phyloP scores from a whole-genome alignment of 2,113 vertebrate species.

The Pomatorhinus ruficollis region DNA sequence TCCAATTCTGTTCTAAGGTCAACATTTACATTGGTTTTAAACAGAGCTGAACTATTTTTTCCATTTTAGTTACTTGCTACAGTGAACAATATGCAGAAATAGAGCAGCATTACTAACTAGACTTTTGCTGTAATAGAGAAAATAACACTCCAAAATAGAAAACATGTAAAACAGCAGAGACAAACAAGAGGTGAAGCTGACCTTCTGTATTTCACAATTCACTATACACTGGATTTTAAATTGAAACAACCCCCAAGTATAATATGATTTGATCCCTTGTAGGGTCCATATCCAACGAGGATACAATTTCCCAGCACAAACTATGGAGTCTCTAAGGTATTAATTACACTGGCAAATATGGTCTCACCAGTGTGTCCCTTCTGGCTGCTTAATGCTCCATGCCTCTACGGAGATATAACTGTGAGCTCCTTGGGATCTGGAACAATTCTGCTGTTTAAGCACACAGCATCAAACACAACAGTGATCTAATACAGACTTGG shows the following conservation, averaged over 20 bases:
- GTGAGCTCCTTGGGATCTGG: background rate
- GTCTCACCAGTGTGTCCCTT: background rate
- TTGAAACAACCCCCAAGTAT: background rate
- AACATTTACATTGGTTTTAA: background rate
- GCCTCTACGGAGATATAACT: background rate
- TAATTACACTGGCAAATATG: background rate
- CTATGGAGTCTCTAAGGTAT: background rate
- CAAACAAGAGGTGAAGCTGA: background rate
- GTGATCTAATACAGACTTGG: conserved; percentile 26
- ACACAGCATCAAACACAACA: background rate
- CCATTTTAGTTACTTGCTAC: background rate
- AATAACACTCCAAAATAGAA: background rate
- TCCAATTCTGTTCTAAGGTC: background rate
- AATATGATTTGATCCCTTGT: background rate
- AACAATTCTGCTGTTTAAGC: background rate
- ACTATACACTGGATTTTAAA: background rate
- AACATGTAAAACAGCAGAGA: background rate
- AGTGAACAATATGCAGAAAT: background rate
- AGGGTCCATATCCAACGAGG: background rate
- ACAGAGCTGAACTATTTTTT: background rate
- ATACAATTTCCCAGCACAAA: background rate
- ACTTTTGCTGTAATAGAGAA: background rate
- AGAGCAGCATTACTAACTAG: background rate
- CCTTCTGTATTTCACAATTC: background rate
- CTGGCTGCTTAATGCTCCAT: background rate